Evolutionary conservation across 2,113 vertebrate species (phyloP).

Genomic region (Microtus montanus): DNA sequence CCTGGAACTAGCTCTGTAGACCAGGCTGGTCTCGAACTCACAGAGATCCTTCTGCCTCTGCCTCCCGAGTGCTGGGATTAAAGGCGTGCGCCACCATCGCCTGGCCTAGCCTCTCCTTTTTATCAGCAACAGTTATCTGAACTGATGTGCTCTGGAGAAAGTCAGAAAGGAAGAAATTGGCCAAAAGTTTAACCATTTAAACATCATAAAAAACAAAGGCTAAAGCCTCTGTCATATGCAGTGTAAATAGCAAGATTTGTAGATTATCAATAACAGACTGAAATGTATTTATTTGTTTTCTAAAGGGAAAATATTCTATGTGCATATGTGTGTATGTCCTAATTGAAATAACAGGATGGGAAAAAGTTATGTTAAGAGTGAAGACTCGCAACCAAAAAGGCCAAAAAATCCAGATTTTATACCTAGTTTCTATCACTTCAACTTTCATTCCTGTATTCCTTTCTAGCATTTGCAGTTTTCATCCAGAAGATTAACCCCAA

Average conservation of each 20-base stretch:
- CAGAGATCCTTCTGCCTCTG: too few species aligned
- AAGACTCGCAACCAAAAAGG: neutral
- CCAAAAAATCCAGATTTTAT: neutral
- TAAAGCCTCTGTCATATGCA: neutral
- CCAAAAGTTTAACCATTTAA: neutral
- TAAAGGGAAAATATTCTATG: rapidly evolving
- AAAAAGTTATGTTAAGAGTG: too few species aligned
- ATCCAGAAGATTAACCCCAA: neutral
- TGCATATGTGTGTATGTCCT: neutral
- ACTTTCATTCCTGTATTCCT: neutral
- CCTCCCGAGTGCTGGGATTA: too few species aligned
- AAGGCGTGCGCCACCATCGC: too few species aligned
- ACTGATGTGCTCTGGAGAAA: neutral
- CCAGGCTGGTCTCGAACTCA: too few species aligned
- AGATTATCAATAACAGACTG: neutral
- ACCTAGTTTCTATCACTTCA: too few species aligned
- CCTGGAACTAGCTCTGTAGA: too few species aligned
- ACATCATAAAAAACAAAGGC: neutral
- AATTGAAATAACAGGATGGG: neutral
- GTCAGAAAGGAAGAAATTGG: neutral
- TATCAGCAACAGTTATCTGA: neutral
- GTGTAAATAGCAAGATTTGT: neutral
- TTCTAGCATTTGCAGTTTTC: neutral
- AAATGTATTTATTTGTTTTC: neutral
- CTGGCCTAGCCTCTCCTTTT: neutral